These are phyloP conservation scores for Pterostichus madidus DNA, from an alignment of 2,888 invertebrate species.

Conservation along the genomic window DNA sequence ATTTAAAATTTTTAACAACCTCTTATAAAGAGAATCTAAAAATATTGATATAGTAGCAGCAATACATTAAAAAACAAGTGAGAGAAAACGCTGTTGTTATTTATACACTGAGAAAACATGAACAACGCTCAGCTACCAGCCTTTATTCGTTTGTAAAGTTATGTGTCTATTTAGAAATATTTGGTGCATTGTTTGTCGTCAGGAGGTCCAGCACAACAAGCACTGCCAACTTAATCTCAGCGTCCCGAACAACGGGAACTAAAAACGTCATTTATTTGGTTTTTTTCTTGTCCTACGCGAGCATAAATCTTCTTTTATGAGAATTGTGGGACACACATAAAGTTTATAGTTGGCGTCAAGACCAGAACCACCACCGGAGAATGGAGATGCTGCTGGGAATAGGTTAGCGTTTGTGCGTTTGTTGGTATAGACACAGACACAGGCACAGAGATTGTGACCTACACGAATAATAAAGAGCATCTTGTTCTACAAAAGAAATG, in stretches of 20 bases:
- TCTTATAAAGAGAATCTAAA: slow-evolving; percentile 47
- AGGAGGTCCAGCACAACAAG: slow-evolving; percentile 59
- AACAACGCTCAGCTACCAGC: slow-evolving; percentile 46
- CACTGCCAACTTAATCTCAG: slow-evolving; percentile 66
- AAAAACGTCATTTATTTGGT: slow-evolving; percentile 67
- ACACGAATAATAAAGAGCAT: slow-evolving; percentile 75
- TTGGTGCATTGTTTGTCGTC: slow-evolving; percentile 65
- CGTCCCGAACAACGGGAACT: slow-evolving; percentile 65
- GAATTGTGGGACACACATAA: slow-evolving; percentile 67
- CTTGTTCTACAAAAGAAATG: slow-evolving; percentile 66
- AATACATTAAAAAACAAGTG: slow-evolving; percentile 8
- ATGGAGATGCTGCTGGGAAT: slow-evolving; percentile 29
- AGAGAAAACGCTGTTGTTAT: slow-evolving; percentile 19
- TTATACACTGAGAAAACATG: slow-evolving; percentile 66
- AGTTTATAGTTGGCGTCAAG: slow-evolving; percentile 66
- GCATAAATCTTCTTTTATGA: slow-evolving; percentile 67
- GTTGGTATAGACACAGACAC: too few relatives aligned
- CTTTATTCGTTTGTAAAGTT: slow-evolving; percentile 57
- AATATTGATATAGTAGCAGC: slow-evolving; percentile 51
- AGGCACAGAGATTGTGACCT: slow-evolving; percentile 6
- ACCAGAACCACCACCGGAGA: slow-evolving; percentile 51
- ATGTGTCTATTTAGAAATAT: slow-evolving; percentile 67
- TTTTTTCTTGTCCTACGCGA: slow-evolving; percentile 60
- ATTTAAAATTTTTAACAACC: slow-evolving; percentile 43
- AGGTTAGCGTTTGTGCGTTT: not conserved